Base-by-base conservation (phyloP, 1,140 invertebrate genomes). In the Heliconius congener region DNA sequence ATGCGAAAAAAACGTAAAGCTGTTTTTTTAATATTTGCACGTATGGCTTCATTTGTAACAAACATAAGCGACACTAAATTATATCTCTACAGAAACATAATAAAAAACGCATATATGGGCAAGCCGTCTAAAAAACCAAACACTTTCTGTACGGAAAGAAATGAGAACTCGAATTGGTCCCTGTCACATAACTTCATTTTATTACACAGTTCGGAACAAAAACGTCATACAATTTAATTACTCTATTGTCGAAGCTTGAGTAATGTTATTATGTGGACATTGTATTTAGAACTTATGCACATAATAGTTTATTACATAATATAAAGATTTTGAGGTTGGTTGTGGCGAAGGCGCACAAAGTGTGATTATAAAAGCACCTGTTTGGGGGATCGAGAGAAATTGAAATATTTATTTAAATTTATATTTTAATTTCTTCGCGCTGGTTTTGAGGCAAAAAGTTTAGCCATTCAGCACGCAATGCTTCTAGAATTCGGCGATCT, bases 181-280 rank as follows among this genome's bases (percentile, higher is more conserved):
- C 55, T 57, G 60, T 66, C 60, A 30, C 60, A 66, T 66, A 66
- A 66, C 60, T 66, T 66, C 60, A 66, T 66, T 66, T 66, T 66
- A 66, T 66, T 30, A 66, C 27, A 16, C 13, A 66, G 60, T 16
- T 66, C 23, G 13, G n/a, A 66, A 30, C 27, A 66, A 66, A 27
- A 66, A 27, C 60, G 13, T 30, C 60, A 66, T 27, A 30, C n/a
- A 23, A 30, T 66, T 30, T 66, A 66, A 66, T 66, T 66, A 66
- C 60, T 66, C 60, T 16, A 66, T 66, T 66, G 60, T 66, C 23
- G 11, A 60, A 60, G 55, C 55, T 60, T 60, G 55, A 66, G 60
- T 30, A 13, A 66, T 66, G 60, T 66, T 66, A 66, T 30, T 27
- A 13, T 30, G 60, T 30, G 6, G 27, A 66, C 42, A 46, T n/a